Percentiles rank a stretch among this genome's conserved stretches.
Conservation (phyloP, 1,140 invertebrate species). For the Drosophila rhopaloa region DNA sequence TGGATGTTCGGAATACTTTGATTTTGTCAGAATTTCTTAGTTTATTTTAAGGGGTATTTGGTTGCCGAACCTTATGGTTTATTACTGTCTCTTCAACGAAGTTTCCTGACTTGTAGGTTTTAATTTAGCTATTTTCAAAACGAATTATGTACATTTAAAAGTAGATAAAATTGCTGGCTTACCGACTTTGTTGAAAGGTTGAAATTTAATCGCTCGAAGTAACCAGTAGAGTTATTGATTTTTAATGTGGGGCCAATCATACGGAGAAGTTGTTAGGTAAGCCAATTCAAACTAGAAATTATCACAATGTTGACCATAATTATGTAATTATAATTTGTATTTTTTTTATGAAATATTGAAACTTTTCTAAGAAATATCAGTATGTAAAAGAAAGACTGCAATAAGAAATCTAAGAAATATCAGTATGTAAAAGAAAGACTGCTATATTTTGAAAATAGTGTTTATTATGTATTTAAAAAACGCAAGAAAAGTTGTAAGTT, state of each 20-base stretch:
- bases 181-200: conserved; percentile 27
- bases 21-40: background rate
- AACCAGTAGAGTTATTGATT: conserved; percentile 15
- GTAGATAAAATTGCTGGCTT: conserved; percentile 29
- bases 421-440: too few relatives aligned
- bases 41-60: conserved; percentile 6
- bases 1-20: background rate
- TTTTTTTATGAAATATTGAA: too few relatives aligned
- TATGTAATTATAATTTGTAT: background rate
- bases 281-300: background rate
- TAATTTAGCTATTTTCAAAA: conserved; percentile 31
- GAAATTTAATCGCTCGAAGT: conserved; percentile 8
- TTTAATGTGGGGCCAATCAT: background rate
- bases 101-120: conserved; percentile 15
- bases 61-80: background rate
- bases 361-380: too few relatives aligned
- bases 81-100: background rate
- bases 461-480: too few relatives aligned
- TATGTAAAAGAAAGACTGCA: too few relatives aligned
- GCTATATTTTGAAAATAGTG: too few relatives aligned
- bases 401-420: too few relatives aligned
- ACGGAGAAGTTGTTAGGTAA: background rate
- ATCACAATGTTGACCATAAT: background rate
- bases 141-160: conserved; percentile 38
- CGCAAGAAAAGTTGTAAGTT: too few relatives aligned